Evolutionary conservation across 2,797 vertebrate genomes (phyloP), one percentile per base, ranked within the genome.

Genomic region (Rhinogobio ventralis): DNA sequence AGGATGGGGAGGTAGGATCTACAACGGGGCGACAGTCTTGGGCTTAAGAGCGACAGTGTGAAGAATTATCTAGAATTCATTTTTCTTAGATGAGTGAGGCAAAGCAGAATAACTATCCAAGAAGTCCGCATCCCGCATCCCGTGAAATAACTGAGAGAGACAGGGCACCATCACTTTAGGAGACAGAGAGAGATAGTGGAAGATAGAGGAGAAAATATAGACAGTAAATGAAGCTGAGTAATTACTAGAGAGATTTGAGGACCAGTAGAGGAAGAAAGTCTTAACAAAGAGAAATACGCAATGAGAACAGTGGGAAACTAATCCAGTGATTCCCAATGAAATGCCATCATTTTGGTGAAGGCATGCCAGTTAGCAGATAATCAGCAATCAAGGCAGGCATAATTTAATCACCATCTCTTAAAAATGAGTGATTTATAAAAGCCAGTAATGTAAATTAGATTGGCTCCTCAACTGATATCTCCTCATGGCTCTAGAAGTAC

Each of bases 21-120:
- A 92, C 91, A 93, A 92, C 64, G 20, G 90, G 89, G 91, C 91
- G 74, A 49, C 42, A 68, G 90, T 90, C 90, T 91, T 62, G 78
- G 46, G 68, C 86, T 85, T 82, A 73, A 88, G 86, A 86, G 87
- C 89, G 84, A 86, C 86, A 83, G 77, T 87, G 81, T 68, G 81
- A 64, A 74, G 86, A 77, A 94, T 94, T 93, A 93, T 91, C 91
- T 85, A 88, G 91, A 94, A 92, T 91, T 94, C 91, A 92, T 94
- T 94, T 93, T 93, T 92, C 90, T 91, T 86, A 88, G 92, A 93
- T 94, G 93, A 94, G 91, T 92, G 92, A 94, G 93, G 93, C 94
- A 94, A 91, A 92, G 90, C 90, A 91, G 90, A 90, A 85, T 85
- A 88, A 89, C 86, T 78, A 86, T 77, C 86, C 78, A 80, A 88